Evolutionary conservation across 1,140 invertebrate species (phyloP).

Genomic region (Cotesia glomerata): DNA sequence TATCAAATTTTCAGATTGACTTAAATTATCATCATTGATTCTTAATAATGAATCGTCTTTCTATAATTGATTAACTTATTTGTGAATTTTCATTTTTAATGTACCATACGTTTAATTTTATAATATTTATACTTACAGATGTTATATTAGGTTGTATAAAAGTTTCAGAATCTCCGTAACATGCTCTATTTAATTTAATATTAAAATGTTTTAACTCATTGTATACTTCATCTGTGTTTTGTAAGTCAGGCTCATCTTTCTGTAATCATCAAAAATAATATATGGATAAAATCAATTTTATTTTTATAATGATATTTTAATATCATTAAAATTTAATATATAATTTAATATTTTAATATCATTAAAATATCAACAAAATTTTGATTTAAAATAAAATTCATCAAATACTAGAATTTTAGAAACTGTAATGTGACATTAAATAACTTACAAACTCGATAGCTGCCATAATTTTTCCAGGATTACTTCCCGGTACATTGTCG

Average conservation of each 20-base stretch:
- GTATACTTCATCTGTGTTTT: slow-evolving; percentile 78
- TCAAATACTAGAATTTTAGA: not conserved
- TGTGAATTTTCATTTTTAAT: not conserved
- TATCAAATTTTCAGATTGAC: slow-evolving; percentile 75
- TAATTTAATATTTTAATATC: no score
- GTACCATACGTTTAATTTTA: not conserved
- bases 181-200: slow-evolving; percentile 73
- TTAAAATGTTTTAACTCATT: slow-evolving; percentile 74
- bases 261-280: slow-evolving; percentile 68
- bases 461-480: slow-evolving; percentile 67
- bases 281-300: slow-evolving; percentile 29
- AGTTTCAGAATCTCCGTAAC: slow-evolving; percentile 79
- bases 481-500: slow-evolving; percentile 65
- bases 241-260: slow-evolving; percentile 63
- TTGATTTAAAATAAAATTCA: no score
- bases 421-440: slow-evolving; percentile 48
- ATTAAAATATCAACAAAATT: no score
- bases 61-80: slow-evolving; percentile 16
- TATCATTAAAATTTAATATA: no score
- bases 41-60: slow-evolving; percentile 27
- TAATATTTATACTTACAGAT: slow-evolving; percentile 66
- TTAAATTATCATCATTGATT: slow-evolving; percentile 57
- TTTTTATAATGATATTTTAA: no score
- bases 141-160: slow-evolving; percentile 74
- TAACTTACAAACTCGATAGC: slow-evolving; percentile 71